These are phyloP conservation scores for Callipepla squamata DNA, from an alignment of 2,113 vertebrate species.

Conservation along the genomic window DNA sequence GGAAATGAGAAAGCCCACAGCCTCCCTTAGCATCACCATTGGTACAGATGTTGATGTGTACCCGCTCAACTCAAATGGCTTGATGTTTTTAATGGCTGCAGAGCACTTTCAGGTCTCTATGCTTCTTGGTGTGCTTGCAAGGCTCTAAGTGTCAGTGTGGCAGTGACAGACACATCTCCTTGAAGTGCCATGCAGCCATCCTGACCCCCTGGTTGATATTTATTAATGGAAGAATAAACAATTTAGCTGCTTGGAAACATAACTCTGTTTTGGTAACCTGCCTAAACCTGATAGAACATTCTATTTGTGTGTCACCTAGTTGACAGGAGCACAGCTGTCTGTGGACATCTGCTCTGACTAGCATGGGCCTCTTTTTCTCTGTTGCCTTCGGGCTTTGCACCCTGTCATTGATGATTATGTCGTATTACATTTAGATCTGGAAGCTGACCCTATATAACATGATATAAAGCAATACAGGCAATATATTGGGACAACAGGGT, in stretches of 20 bases:
- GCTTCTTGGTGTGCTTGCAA: fast-evolving
- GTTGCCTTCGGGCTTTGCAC: neutral
- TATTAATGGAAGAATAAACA: neutral
- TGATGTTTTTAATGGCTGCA: neutral
- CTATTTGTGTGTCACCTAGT: neutral
- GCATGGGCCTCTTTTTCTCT: neutral
- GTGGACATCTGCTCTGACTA: neutral
- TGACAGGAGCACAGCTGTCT: neutral
- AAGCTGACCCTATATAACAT: constrained; percentile 30
- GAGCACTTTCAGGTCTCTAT: fast-evolving
- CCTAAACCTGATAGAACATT: neutral
- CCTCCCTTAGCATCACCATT: neutral
- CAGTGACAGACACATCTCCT: fast-evolving
- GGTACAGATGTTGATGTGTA: neutral
- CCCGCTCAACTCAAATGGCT: neutral
- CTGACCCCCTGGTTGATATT: neutral
- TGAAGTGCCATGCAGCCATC: neutral
- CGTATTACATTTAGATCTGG: neutral
- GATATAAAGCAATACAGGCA: neutral
- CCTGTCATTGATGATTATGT: constrained; percentile 46
- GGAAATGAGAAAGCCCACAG: neutral
- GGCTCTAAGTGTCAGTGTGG: neutral
- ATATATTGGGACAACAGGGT: neutral
- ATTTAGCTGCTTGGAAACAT: neutral
- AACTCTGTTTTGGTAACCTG: neutral